phyloP scores from a whole-genome alignment of 2,797 vertebrate genomes.

The Aphelocoma californica region DNA sequence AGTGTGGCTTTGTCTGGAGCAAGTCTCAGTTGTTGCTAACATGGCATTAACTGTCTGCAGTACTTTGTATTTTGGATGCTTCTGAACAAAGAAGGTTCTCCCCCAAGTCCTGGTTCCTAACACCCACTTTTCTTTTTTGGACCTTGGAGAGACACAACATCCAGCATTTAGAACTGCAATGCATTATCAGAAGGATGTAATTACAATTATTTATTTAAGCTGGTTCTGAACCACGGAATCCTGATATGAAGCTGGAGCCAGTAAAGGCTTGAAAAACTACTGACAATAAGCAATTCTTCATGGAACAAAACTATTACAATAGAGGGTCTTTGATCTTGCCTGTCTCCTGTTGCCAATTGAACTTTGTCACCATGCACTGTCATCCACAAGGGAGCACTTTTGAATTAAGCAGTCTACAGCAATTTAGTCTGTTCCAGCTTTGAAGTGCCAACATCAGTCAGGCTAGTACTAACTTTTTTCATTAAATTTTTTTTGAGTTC shows the following conservation, averaged over 20 bases:
- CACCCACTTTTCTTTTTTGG: background rate
- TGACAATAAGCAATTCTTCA: slow-evolving; percentile 98
- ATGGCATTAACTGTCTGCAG: background rate
- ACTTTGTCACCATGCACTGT: slow-evolving; percentile 96
- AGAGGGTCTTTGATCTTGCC: slow-evolving; percentile 90
- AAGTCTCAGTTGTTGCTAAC: background rate
- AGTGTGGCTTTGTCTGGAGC: background rate
- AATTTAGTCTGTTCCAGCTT: slow-evolving; percentile 91
- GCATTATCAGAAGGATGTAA: slow-evolving; percentile 50
- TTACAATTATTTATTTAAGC: slow-evolving; percentile 70
- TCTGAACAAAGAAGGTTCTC: background rate
- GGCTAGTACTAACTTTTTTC: slow-evolving; percentile 79
- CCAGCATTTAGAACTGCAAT: background rate
- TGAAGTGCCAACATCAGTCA: slow-evolving; percentile 93
- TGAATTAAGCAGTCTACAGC: slow-evolving; percentile 95
- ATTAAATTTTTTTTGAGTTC: slow-evolving; percentile 77
- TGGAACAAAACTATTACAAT: slow-evolving; percentile 96
- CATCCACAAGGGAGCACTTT: slow-evolving; percentile 89
- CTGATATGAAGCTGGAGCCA: slow-evolving; percentile 82
- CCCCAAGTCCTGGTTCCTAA: background rate
- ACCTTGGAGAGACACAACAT: background rate
- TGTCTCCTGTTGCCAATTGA: slow-evolving; percentile 92
- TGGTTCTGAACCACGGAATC: slow-evolving; percentile 59
- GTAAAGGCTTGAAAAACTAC: slow-evolving; percentile 86
- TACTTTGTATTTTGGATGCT: background rate